Base-by-base conservation (phyloP, 2,113 vertebrate genomes). In the Naja naja region DNA sequence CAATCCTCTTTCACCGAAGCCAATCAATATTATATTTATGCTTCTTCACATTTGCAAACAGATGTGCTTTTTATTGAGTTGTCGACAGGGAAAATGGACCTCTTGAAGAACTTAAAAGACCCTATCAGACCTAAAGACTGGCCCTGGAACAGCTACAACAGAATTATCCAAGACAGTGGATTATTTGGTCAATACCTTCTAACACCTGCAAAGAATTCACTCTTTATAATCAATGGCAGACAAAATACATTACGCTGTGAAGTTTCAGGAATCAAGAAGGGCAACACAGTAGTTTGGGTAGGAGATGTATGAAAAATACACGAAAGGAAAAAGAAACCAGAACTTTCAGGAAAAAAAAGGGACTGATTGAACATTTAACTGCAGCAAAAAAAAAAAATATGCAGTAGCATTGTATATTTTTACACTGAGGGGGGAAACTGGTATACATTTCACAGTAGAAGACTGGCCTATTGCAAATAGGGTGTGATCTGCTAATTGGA, bases 141-240 rank as follows among this genome's bases (percentile, higher is more conserved):
- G 98, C 98, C 98, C 93, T 99, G 99, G 99, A 98, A 97, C 58
- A 96, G 91, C 47, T 96, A 97, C 95, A 98, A 97, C 96, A 98
- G 99, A 95, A 97, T 98, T 89, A 95, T 99, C 95, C 98, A 98
- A 94, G 98, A 98, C 96, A 98, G 99, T 58, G 99, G 99, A 22
- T 96, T 98, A 91, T 99, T 99, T 52, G 99, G 99, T 97, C 99
- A 98, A 96, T 98, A 99, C 96, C 98, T 99, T 95, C 97, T 99
- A 92, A 98, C 98, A 1, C 98, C 99, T 1, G 98, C 98, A 56
- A 98, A 96, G 25, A 98, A 98, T 90, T 99, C 99, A 0, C 96
- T 99, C 94, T 98, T 99, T 95, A 97, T 99, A 95, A 96, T 99
- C 96, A 98, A 98, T 0, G 99, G 98, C 90, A 98, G 98, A 95